Evolutionary conservation across 2,797 vertebrate genomes (phyloP).

Genomic region (Lerista edwardsae): DNA sequence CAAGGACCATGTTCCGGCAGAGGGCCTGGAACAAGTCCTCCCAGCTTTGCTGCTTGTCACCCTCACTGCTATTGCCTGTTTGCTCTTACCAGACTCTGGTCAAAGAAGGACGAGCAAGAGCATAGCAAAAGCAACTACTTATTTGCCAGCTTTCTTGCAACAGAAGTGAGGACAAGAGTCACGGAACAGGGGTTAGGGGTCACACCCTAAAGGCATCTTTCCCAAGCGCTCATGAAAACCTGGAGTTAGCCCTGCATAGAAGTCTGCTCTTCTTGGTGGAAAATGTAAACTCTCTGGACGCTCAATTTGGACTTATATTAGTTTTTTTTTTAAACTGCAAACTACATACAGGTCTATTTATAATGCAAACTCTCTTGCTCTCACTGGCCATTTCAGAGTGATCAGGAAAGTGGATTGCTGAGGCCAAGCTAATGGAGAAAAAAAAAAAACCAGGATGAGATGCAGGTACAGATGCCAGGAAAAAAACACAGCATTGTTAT

Average conservation of each 20-base stretch:
- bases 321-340: background rate
- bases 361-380: background rate
- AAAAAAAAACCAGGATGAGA: background rate
- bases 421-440: background rate
- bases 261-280: conserved; percentile 1
- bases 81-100: too few relatives aligned
- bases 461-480: background rate
- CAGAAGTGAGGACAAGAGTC: too few relatives aligned
- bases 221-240: too few relatives aligned
- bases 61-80: too few relatives aligned
- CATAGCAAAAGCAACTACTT: too few relatives aligned
- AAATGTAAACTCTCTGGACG: background rate
- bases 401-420: background rate
- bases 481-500: background rate
- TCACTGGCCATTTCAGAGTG: background rate
- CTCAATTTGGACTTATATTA: background rate
- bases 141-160: too few relatives aligned
- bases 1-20: too few relatives aligned
- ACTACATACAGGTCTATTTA: background rate
- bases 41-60: too few relatives aligned
- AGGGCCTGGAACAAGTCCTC: too few relatives aligned
- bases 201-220: too few relatives aligned
- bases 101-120: too few relatives aligned
- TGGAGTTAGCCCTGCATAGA: background rate
- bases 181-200: too few relatives aligned